phyloP scores from a whole-genome alignment of 2,797 vertebrate genomes.

The Thunnus albacares region DNA sequence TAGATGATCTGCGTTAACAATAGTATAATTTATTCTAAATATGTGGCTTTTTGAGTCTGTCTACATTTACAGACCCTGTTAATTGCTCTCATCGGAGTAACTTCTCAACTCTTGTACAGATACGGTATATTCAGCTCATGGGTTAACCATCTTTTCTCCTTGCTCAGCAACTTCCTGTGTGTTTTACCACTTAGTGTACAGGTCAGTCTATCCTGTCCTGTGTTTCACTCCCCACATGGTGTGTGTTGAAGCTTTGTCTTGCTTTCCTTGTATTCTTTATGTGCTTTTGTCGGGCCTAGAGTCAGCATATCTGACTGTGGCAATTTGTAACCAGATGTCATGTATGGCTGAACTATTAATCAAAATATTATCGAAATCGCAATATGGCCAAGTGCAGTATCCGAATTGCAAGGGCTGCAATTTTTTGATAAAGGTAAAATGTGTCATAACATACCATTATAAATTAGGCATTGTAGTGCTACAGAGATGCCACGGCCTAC shows the following conservation, averaged over 20 bases:
- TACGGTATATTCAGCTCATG: conserved; percentile 43
- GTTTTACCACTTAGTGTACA: conserved; percentile 48
- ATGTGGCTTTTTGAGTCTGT: conserved; percentile 58
- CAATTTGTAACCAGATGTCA: conserved; percentile 25
- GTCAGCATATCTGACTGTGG: conserved; percentile 37
- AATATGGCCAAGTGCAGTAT: too few species aligned
- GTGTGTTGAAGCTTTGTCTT: conserved; percentile 49
- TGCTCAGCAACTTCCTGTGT: conserved; percentile 78
- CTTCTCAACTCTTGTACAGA: conserved; percentile 50
- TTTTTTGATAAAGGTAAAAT: too few species aligned
- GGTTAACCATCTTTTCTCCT: conserved; percentile 60
- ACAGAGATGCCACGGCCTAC: too few species aligned
- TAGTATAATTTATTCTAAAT: conserved; percentile 58
- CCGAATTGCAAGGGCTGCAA: too few species aligned
- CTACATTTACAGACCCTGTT: conserved; percentile 28
- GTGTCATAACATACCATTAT: too few species aligned
- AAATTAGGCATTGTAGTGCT: too few species aligned
- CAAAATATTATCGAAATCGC: too few species aligned
- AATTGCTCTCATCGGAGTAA: conserved; percentile 45
- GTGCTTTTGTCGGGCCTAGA: conserved; percentile 11
- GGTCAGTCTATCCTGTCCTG: conserved; percentile 49
- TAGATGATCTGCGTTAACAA: conserved; percentile 37
- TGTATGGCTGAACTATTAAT: too few species aligned
- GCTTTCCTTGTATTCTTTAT: conserved; percentile 30
- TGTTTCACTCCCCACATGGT: conserved; percentile 32